These are phyloP conservation scores for Hippocampus kuda DNA, from an alignment of 2,797 vertebrate species.

Conservation along the genomic window DNA sequence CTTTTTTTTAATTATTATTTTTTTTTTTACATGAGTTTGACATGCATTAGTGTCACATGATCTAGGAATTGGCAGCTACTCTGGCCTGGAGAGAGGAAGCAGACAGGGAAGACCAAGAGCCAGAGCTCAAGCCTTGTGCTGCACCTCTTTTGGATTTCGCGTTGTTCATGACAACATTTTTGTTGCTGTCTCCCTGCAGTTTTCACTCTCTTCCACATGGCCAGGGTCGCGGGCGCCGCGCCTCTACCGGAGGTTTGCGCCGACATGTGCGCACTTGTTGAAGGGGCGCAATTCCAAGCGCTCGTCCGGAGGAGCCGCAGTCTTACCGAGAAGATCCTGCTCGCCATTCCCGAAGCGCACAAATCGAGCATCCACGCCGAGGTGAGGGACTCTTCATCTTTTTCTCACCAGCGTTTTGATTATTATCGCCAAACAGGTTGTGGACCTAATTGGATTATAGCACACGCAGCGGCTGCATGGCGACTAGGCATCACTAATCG, in stretches of 20 bases:
- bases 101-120: slow-evolving; percentile 18
- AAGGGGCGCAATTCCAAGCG: slow-evolving; percentile 46
- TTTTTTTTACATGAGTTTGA: background rate
- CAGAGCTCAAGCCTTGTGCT: slow-evolving; percentile 2
- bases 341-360: slow-evolving; percentile 53
- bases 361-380: slow-evolving; percentile 35
- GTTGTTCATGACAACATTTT: background rate
- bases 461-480: background rate
- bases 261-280: slow-evolving; percentile 35
- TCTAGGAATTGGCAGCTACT: slow-evolving; percentile 14
- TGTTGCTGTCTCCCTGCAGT: slow-evolving; percentile 27
- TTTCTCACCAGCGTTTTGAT: background rate
- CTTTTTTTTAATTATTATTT: background rate
- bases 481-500: background rate
- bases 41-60: slow-evolving; percentile 16
- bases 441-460: background rate
- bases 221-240: slow-evolving; percentile 35
- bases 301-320: slow-evolving; percentile 50
- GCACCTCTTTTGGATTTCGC: background rate
- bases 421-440: background rate
- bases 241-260: slow-evolving; percentile 49
- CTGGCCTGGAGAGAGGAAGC: slow-evolving; percentile 8
- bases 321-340: slow-evolving; percentile 62
- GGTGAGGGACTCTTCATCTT: slow-evolving; percentile 48
- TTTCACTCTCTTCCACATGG: slow-evolving; percentile 46